Percentiles rank a stretch among this genome's conserved stretches.
Evolutionary conservation across 2,797 vertebrate genomes (phyloP).

Genomic region (Natrix natrix): DNA sequence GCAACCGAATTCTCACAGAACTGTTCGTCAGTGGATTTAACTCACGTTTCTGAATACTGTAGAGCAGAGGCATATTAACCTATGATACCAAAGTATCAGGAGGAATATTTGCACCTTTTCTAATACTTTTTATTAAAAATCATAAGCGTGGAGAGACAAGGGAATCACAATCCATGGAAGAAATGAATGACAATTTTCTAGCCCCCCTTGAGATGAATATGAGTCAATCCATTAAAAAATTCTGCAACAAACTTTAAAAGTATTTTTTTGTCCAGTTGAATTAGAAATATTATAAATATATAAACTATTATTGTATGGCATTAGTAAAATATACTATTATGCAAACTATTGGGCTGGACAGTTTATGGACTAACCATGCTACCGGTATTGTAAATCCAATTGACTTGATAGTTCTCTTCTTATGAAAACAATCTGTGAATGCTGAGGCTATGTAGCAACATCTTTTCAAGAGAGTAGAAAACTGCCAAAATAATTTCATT

Average conservation of each 20-base stretch:
- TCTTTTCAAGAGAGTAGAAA: neutral
- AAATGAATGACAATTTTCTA: neutral
- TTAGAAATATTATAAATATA: too few relatives aligned
- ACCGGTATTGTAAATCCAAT: neutral
- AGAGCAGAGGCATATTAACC: neutral
- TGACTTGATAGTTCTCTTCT: neutral
- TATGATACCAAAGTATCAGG: neutral
- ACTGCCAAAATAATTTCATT: neutral
- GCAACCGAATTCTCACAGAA: neutral
- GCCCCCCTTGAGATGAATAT: too few relatives aligned
- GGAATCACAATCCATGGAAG: neutral
- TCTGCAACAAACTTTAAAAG: too few relatives aligned
- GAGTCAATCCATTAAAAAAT: too few relatives aligned
- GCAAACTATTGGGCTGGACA: too few relatives aligned
- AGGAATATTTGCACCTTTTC: neutral
- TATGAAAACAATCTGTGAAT: neutral
- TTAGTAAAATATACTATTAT: too few relatives aligned
- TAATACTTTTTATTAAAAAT: neutral
- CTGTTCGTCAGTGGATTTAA: neutral
- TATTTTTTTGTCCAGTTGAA: too few relatives aligned
- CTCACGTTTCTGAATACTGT: neutral
- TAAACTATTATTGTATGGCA: too few relatives aligned
- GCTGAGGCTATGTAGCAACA: neutral
- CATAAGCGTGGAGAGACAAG: neutral
- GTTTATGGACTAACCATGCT: neutral